Conservation (phyloP, 2,113 vertebrate genomes). For the Serinus canaria region DNA sequence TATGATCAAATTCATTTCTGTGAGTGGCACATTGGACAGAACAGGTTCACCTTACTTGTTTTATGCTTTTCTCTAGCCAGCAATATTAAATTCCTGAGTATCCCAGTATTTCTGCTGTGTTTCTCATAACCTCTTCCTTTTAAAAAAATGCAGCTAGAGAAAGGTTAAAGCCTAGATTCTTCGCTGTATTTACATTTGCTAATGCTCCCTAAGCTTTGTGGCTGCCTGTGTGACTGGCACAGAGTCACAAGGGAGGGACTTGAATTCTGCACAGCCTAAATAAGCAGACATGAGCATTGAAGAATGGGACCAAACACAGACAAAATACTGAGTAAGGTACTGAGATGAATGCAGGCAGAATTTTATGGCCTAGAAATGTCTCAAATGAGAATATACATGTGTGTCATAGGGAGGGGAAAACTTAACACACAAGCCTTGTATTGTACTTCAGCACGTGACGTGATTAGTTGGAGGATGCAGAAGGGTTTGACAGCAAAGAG, state of each 20-base stretch:
- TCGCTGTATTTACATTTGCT: not conserved
- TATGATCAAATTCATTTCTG: not conserved
- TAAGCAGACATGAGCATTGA: accelerated
- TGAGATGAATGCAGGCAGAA: not conserved
- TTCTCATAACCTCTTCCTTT: not conserved
- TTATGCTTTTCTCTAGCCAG: not conserved
- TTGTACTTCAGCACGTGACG: not conserved
- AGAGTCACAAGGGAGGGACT: accelerated
- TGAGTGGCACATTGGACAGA: not conserved
- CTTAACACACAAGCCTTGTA: not conserved
- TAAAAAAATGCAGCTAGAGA: not conserved
- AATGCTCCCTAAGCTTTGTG: not conserved
- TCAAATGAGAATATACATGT: not conserved
- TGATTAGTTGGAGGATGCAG: not conserved
- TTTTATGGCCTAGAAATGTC: not conserved
- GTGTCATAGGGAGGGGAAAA: not conserved
- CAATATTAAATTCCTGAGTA: not conserved
- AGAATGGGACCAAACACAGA: not conserved
- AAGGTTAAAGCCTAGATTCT: not conserved
- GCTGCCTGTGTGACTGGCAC: not conserved
- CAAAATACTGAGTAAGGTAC: not conserved
- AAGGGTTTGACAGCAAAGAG: not conserved
- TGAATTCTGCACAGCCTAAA: not conserved
- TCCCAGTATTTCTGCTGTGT: not conserved
- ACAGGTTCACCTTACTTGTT: not conserved